These are phyloP conservation scores for Oostethus manadensis DNA, from an alignment of 2,113 vertebrate species.

Conservation along the genomic window DNA sequence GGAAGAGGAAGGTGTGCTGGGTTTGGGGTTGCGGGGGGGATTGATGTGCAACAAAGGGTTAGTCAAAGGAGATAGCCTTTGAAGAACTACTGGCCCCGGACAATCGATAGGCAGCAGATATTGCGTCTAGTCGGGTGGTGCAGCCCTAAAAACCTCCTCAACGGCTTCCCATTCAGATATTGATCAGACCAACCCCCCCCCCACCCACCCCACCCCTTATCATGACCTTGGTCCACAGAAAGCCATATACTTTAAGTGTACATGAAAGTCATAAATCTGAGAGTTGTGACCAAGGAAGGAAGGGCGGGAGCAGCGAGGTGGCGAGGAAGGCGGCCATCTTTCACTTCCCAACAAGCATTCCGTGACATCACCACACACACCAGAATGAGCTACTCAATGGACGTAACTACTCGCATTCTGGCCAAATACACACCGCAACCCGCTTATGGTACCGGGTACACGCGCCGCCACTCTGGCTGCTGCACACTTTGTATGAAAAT, in stretches of 20 bases:
- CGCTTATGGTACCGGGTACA: no score
- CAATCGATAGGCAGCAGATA: constrained; percentile 95
- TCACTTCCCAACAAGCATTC: constrained; percentile 7
- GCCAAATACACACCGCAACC: no score
- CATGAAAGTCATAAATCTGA: constrained; percentile 85
- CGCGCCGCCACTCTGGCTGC: no score
- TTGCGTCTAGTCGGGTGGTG: constrained; percentile 70
- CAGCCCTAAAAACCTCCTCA: constrained; percentile 91
- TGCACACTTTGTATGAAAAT: no score
- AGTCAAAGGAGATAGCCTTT: constrained; percentile 99
- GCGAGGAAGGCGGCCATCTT: constrained; percentile 39
- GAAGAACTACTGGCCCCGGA: constrained; percentile 92
- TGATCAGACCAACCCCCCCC: constrained; percentile 72
- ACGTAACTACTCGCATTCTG: no score
- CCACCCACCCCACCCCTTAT: constrained; percentile 61
- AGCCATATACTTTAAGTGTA: constrained; percentile 83
- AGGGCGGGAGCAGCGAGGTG: constrained; percentile 35
- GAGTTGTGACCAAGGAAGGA: constrained; percentile 53
- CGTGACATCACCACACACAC: no score
- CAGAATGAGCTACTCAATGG: no score
- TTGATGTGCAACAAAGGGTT: constrained; percentile 65
- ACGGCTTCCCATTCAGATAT: constrained; percentile 90
- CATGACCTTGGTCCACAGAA: constrained; percentile 82
- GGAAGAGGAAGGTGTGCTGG: constrained; percentile 41
- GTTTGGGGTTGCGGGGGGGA: no score